These are phyloP conservation scores for Azorinus chamasolen DNA, from an alignment of 2,888 invertebrate species.

Conservation along the genomic window DNA sequence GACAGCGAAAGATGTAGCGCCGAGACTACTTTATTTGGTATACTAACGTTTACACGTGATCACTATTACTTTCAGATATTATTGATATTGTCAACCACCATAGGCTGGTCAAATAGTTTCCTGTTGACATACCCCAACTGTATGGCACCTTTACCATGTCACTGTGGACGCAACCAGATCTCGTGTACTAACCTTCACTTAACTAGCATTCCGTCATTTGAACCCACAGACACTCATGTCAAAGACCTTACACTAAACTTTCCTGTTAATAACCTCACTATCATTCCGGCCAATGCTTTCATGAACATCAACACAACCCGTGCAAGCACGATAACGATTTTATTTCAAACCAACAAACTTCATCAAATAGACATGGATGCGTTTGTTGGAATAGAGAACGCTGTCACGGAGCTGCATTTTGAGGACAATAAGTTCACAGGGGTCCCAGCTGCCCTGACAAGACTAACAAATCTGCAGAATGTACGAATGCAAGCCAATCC, in stretches of 20 bases:
- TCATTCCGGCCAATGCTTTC: no score
- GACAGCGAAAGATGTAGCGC: no score
- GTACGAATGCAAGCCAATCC: conserved; percentile 7
- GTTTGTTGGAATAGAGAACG: conserved; percentile 12
- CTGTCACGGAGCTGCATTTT: neutral
- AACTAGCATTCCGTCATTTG: conserved; percentile 11
- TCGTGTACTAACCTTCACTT: conserved; percentile 5
- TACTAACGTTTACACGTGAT: no score
- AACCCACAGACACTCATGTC: no score
- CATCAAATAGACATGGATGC: no score
- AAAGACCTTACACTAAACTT: conserved; percentile 8
- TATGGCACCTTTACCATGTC: conserved; percentile 5
- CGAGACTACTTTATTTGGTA: no score
- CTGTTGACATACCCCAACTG: conserved; percentile 11
- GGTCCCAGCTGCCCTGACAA: neutral
- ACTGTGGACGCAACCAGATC: conserved; percentile 13
- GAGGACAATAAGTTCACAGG: neutral
- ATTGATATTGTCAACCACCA: neutral
- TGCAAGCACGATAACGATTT: no score
- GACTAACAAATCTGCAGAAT: conserved; percentile 5
- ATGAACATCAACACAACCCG: no score
- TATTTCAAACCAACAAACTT: no score
- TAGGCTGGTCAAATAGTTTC: neutral
- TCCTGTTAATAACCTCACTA: neutral
- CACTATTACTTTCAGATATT: no score